Percentiles rank a stretch among this genome's conserved stretches.
Conservation (phyloP, 2,797 vertebrate genomes). For the Lepus townsendii region DNA sequence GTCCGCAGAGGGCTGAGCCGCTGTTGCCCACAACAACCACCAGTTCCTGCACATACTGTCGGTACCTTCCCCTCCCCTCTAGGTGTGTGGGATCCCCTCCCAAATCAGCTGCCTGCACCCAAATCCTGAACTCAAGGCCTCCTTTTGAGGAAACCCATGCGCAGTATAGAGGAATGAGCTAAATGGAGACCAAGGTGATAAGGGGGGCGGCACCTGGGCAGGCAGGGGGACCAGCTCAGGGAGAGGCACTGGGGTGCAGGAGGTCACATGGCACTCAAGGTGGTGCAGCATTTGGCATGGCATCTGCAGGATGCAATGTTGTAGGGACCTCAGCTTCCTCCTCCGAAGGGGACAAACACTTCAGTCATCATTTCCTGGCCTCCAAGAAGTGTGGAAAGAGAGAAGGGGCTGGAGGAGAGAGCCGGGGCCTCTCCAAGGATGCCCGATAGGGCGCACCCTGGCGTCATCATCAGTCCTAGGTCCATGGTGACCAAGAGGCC, state of each 20-base stretch:
- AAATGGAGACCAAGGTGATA: too few relatives aligned
- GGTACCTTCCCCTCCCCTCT: not conserved
- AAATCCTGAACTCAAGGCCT: not conserved
- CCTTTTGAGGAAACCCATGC: not conserved
- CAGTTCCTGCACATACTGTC: not conserved
- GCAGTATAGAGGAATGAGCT: not conserved
- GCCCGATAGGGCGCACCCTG: not conserved
- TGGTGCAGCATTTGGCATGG: not conserved
- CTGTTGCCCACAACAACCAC: not conserved
- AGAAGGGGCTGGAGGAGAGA: not conserved
- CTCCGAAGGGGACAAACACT: not conserved
- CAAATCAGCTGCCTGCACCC: not conserved
- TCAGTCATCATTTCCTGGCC: not conserved
- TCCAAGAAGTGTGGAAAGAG: not conserved
- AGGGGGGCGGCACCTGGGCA: too few relatives aligned
- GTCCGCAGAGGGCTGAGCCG: not conserved
- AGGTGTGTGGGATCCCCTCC: not conserved
- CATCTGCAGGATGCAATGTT: not conserved
- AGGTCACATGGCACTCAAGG: accelerated
- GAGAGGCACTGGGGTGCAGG: not conserved
- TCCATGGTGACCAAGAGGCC: not conserved
- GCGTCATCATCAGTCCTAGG: not conserved
- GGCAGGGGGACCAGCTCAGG: not conserved
- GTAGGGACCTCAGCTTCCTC: not conserved
- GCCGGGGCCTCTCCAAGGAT: too few relatives aligned